Conservation (phyloP, 2,113 vertebrate genomes). For the Anhinga anhinga region DNA sequence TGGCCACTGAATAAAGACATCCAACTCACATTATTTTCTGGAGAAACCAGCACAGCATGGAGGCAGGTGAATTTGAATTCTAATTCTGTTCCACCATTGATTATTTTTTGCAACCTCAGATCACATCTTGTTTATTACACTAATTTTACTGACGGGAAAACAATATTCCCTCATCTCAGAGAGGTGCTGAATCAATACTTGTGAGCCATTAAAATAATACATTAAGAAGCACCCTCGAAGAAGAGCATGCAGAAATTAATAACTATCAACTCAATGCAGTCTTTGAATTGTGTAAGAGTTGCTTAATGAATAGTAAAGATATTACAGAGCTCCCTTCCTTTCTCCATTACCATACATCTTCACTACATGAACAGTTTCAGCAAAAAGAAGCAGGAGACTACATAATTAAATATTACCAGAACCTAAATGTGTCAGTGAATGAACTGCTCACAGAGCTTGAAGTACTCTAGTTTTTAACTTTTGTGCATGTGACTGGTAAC, state of each 20-base stretch:
- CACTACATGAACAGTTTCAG: neutral
- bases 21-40: neutral
- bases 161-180: conserved; percentile 8
- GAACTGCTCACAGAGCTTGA: neutral
- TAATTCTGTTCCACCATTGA: neutral
- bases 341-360: neutral
- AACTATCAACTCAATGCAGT: neutral
- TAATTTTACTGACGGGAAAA: neutral
- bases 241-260: conserved; percentile 10
- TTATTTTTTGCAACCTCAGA: neutral
- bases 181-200: conserved; percentile 40
- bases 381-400: neutral
- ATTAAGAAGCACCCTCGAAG: neutral
- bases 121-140: conserved; percentile 53
- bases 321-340: neutral
- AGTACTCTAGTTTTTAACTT: neutral
- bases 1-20: neutral
- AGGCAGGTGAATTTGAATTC: conserved; percentile 26
- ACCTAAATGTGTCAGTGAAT: neutral
- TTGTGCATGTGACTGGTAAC: neutral
- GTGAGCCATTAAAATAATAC: conserved; percentile 16
- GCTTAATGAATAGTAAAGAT: conserved; percentile 17
- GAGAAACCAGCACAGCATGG: neutral
- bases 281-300: neutral
- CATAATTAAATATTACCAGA: neutral